Conservation (phyloP, 2,888 invertebrate genomes). For the Sicus ferrugineus region DNA sequence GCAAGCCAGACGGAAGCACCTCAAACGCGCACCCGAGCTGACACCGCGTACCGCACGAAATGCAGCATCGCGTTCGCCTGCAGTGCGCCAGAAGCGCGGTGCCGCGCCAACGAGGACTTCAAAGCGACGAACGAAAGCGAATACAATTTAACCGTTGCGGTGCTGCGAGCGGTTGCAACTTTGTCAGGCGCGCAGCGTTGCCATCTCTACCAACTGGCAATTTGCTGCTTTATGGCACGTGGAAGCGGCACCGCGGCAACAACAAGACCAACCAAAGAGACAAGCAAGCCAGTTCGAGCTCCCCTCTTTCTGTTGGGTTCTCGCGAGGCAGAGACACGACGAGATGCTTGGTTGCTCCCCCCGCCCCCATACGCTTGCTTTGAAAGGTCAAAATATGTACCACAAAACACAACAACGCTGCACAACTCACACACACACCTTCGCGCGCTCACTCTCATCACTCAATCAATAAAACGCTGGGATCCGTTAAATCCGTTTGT, state of each 20-base stretch:
- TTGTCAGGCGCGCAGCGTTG: slow-evolving; percentile 48
- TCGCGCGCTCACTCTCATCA: slow-evolving; percentile 26
- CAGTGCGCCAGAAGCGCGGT: neutral
- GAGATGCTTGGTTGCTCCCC: slow-evolving; percentile 40
- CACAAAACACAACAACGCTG: neutral
- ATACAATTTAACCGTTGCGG: slow-evolving; percentile 56
- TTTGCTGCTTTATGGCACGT: slow-evolving; percentile 60
- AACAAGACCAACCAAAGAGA: slow-evolving; percentile 40
- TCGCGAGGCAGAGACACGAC: slow-evolving; percentile 27
- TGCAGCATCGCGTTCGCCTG: slow-evolving; percentile 48
- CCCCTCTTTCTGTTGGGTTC: neutral
- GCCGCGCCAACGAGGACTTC: slow-evolving; percentile 15
- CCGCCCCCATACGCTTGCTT: slow-evolving; percentile 37
- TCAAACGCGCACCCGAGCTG: neutral
- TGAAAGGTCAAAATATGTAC: neutral
- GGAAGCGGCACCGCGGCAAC: slow-evolving; percentile 41
- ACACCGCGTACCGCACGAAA: slow-evolving; percentile 30
- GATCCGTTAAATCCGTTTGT: too few relatives aligned
- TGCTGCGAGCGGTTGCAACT: slow-evolving; percentile 50
- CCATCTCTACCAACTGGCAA: slow-evolving; percentile 52
- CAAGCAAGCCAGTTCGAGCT: slow-evolving; percentile 56
- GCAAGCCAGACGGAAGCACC: neutral
- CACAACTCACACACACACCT: neutral
- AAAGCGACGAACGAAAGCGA: slow-evolving; percentile 47
- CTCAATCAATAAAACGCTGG: slow-evolving; percentile 55